These are phyloP conservation scores for Maccullochella peelii DNA, from an alignment of 2,113 vertebrate species.

Conservation along the genomic window DNA sequence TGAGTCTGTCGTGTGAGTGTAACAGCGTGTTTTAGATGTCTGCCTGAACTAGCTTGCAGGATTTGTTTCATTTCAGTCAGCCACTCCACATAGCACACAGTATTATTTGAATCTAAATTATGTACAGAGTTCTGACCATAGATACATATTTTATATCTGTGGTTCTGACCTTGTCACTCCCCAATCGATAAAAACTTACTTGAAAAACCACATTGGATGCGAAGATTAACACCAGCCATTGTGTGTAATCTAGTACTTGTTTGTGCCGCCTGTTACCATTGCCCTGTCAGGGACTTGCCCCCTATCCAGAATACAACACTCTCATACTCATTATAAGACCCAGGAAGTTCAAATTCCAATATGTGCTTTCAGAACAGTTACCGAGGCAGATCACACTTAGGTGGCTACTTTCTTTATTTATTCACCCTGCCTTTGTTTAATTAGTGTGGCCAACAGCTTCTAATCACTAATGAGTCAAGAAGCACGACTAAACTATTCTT, in stretches of 20 bases:
- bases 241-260: background rate
- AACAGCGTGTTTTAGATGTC: background rate
- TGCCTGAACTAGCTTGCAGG: background rate
- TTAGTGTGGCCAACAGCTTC: constrained; percentile 4
- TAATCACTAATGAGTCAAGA: constrained; percentile 6
- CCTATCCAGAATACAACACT: background rate
- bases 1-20: background rate
- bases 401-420: background rate
- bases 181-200: background rate
- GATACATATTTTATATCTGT: too few species aligned
- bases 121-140: background rate
- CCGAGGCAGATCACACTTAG: background rate
- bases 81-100: background rate
- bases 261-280: background rate
- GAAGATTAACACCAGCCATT: background rate
- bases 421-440: background rate
- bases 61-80: background rate
- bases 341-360: background rate
- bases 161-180: background rate
- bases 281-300: too few species aligned
- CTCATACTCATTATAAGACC: background rate
- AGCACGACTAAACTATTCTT: background rate
- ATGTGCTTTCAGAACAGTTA: background rate
- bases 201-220: too few species aligned
- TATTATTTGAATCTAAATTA: background rate